These are phyloP conservation scores for Peucedramus taeniatus DNA, from an alignment of 2,113 vertebrate species.

Conservation along the genomic window DNA sequence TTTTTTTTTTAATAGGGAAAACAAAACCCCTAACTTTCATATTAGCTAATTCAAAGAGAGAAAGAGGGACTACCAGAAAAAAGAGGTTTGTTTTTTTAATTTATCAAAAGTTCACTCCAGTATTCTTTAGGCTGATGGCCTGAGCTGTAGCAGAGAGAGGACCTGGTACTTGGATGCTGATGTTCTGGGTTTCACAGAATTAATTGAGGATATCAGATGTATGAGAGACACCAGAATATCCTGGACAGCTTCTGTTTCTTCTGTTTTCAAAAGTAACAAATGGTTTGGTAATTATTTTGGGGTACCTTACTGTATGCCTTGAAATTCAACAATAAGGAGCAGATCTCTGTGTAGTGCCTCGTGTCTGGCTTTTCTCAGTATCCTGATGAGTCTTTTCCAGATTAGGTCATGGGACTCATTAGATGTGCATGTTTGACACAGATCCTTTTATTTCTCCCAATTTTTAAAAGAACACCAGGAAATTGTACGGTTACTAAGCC, in stretches of 20 bases:
- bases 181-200: not conserved
- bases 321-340: not conserved
- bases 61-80: not conserved
- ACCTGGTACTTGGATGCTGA: not conserved
- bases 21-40: not conserved
- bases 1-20: not conserved
- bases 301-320: not conserved
- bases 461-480: slow-evolving; percentile 55
- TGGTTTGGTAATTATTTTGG: not conserved
- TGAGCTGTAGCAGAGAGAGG: not conserved
- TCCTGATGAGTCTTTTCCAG: not conserved
- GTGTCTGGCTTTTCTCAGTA: slow-evolving; percentile 3
- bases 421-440: slow-evolving; percentile 18
- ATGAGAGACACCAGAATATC: not conserved
- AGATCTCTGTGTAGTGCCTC: not conserved
- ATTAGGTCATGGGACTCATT: slow-evolving; percentile 22
- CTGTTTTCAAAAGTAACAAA: not conserved
- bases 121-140: not conserved
- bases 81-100: not conserved
- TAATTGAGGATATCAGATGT: not conserved
- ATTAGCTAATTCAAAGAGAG: not conserved
- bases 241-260: not conserved
- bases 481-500: slow-evolving; percentile 38
- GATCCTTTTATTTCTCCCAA: not conserved
- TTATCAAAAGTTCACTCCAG: not conserved